These are phyloP conservation scores for Neomorphus geoffroyi DNA, from an alignment of 2,797 vertebrate genomes.

Conservation along the genomic window DNA sequence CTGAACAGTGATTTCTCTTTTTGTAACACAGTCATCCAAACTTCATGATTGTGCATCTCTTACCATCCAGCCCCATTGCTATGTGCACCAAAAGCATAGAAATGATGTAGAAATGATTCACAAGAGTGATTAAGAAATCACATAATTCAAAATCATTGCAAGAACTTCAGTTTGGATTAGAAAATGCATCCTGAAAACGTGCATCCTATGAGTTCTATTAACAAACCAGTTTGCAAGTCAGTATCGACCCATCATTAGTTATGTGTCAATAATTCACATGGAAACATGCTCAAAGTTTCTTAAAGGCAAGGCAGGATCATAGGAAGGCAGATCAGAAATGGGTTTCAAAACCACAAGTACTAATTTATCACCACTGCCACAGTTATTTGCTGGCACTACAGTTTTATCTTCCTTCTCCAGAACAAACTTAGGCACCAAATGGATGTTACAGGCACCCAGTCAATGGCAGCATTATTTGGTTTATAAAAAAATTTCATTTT, in stretches of 20 bases:
- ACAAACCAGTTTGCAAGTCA: not conserved
- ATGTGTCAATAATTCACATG: not conserved
- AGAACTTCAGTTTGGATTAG: not conserved
- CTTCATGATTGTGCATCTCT: not conserved
- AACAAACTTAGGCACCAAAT: not conserved
- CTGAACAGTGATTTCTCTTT: not conserved
- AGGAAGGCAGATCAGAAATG: not conserved
- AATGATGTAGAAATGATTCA: rapidly evolving
- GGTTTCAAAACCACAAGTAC: not conserved
- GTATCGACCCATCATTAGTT: not conserved
- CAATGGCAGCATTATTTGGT: not conserved
- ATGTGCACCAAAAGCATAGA: rapidly evolving
- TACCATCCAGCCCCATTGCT: not conserved
- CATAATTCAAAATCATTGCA: not conserved
- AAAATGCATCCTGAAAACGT: not conserved
- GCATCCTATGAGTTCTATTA: not conserved
- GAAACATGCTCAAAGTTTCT: not conserved
- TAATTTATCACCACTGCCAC: not conserved
- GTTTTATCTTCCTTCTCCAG: not conserved
- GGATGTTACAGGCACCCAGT: not conserved
- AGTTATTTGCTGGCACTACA: not conserved
- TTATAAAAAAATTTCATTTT: not conserved
- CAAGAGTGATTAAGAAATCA: not conserved
- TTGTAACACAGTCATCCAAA: not conserved
- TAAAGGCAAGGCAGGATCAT: not conserved